Conservation (phyloP, 1,140 invertebrate species). For the Drosophila orosa region DNA sequence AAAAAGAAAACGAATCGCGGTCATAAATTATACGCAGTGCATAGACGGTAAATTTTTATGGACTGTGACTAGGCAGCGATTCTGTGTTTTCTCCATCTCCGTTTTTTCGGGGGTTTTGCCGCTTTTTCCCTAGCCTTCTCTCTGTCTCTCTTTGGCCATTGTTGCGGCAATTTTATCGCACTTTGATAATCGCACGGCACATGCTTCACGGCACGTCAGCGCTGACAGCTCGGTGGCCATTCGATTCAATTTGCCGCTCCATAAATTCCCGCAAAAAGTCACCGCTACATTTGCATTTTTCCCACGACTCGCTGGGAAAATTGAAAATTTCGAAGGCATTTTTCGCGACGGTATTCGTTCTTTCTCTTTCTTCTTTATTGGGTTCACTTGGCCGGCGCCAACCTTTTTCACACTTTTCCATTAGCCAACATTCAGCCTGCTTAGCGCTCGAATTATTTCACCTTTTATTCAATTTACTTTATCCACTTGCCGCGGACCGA, state of each 20-base stretch:
- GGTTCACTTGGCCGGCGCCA: conserved; percentile 29
- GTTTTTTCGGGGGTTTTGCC: conserved; percentile 7
- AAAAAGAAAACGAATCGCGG: conserved; percentile 30
- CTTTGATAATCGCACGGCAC: conserved; percentile 75
- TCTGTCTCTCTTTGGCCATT: conserved; percentile 43
- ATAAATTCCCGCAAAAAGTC: conserved; percentile 73
- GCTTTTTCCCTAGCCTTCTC: conserved; percentile 2
- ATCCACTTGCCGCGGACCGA: conserved; percentile 39
- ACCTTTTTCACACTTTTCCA: conserved; percentile 71
- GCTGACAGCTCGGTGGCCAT: conserved; percentile 49
- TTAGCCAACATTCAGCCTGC: conserved; percentile 55
- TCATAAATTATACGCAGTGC: conserved; percentile 76
- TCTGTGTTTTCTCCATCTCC: conserved; percentile 10
- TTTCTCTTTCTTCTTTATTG: conserved; percentile 15
- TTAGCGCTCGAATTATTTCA: conserved; percentile 73
- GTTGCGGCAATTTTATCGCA: conserved; percentile 72
- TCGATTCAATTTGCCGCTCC: conserved; percentile 73
- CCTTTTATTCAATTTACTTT: conserved; percentile 78
- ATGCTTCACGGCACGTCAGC: conserved; percentile 72
- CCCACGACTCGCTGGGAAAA: conserved; percentile 38
- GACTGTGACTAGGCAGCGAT: conserved; percentile 58
- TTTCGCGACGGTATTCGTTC: not conserved
- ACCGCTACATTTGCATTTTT: conserved; percentile 54
- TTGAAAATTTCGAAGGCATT: conserved; percentile 35
- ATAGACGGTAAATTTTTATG: conserved; percentile 74